Base-by-base conservation (phyloP, 2,797 vertebrate species). In the Protosalanx chinensis region DNA sequence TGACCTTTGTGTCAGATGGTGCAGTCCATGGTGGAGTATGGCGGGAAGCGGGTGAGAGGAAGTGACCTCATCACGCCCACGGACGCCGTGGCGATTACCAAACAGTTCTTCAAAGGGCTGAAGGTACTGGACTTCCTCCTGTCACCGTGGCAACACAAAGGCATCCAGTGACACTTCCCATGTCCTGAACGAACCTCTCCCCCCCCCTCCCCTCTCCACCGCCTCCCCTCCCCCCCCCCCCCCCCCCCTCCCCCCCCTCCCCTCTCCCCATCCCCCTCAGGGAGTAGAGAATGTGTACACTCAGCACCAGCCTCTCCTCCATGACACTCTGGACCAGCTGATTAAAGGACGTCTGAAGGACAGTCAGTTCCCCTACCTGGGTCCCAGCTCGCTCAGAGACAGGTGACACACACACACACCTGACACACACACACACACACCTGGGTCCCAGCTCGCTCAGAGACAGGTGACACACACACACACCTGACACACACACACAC, bases 51-150 rank as follows among this genome's bases (percentile, higher is more conserved):
- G 15, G 91, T 94, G 5, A 90, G 97, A 86, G 96, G 95, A 89
- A 97, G 94, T 71, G 97, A 99, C 86, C 95, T 98, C 70, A 94
- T 98, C 82, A 91, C 92, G 3, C 92, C 96, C 0, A 96, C 95
- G 70, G 97, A 99, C 0, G 96, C 97, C 0, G 95, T 99, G 6
- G 92, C 97, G 77, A 97, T 98, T 85, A 99, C 97, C 67, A 99
- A 98, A 33, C 97, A 98, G 88, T 99, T 99, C 84, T 96, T 99
- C 84, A 99, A 98, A 88, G 97, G 97, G 49, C 85, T 99, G 41
- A 98, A 98, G 94, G 97, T 97, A 88, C n/a, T 57, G 46, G 32
- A 46, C 18, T 56, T 56, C 51, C 18, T 7, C 51, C 4, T n/a
- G 18, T 56, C 58, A 51, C 64, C 63, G 32, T 23, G n/a, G 18